Conservation (phyloP, 2,888 invertebrate species). For the Limenitis camilla region DNA sequence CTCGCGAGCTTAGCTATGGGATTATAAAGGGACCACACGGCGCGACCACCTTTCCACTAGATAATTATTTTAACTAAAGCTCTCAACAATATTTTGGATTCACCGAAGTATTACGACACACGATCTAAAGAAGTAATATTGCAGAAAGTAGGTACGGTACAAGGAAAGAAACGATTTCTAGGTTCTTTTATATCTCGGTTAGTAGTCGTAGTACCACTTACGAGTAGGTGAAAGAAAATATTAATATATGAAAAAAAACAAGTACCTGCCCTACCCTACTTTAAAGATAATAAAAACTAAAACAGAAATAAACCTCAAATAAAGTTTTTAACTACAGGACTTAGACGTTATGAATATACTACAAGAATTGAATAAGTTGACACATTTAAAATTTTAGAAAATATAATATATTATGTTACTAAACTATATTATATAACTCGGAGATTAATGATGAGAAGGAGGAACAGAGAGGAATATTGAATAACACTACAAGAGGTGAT, state of each 20-base stretch:
- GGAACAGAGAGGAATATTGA: too few species aligned
- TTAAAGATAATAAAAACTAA: neutral
- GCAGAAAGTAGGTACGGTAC: too few species aligned
- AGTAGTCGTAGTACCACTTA: too few species aligned
- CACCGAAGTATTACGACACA: neutral
- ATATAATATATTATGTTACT: too few species aligned
- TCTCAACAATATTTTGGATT: neutral
- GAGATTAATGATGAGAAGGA: too few species aligned
- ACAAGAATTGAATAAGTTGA: too few species aligned
- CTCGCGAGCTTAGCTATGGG: constrained; percentile 43
- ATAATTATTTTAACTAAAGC: neutral
- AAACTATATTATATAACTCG: too few species aligned
- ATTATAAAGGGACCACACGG: constrained; percentile 58
- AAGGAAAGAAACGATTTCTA: too few species aligned
- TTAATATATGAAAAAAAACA: neutral
- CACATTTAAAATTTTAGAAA: too few species aligned
- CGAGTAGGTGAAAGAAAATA: neutral
- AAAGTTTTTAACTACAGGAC: neutral
- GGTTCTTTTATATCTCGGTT: too few species aligned
- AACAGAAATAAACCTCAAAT: neutral
- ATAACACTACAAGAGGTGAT: too few species aligned
- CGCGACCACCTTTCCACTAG: constrained; percentile 17
- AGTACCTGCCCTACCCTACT: neutral
- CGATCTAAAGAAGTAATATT: too few species aligned
- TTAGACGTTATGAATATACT: neutral